Base-by-base conservation (phyloP, 2,888 invertebrate species). In the Aspidiotus destructor region DNA sequence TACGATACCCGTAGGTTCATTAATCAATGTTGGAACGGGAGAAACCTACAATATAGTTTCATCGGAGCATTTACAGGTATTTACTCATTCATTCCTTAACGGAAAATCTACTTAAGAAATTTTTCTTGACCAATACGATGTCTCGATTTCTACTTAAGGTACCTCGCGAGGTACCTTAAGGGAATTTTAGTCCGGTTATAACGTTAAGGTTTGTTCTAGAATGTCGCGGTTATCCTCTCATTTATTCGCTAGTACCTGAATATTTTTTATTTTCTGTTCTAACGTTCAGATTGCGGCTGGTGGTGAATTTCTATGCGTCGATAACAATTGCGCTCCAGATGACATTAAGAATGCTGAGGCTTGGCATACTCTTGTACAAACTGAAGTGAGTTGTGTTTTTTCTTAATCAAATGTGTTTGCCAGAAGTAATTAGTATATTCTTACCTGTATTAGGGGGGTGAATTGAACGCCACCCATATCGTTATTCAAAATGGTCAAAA, bases 11-110 rank as follows among this genome's bases (percentile, higher is more conserved):
- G 88, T 89, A 72, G 89, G 88, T 64, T 88, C 89, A 28, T 84
- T 91, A 75, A 87, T 91, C 76, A 80, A 80, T 64, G 80, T 80
- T 67, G 76, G 78, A 10, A 83, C 88, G 67, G 86, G 86, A 52
- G 86, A 88, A 72, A 86, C 90, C 57, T 90, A 88, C 79, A 91
- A 90, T 81, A 89, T 90, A 75, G 89, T 91, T 77, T 88, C 89
- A 41, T 85, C 88, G 48, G 90, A 91, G 75, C 89, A 90, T 76
- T 78, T 91, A 75, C 88, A 88, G 75, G 80, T 80, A 72, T 71
- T 72, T n/a, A 60, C 9, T 9, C n/a, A n/a, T n/a, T n/a, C n/a
- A n/a, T n/a, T n/a, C n/a, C 13, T 11, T n/a, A 48, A 7, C n/a
- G n/a, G n/a, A n/a, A n/a, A n/a, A n/a, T n/a, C n/a, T n/a, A n/a